Evolutionary conservation across 1,140 invertebrate genomes (phyloP).

Genomic region (Halictus rubicundus): DNA sequence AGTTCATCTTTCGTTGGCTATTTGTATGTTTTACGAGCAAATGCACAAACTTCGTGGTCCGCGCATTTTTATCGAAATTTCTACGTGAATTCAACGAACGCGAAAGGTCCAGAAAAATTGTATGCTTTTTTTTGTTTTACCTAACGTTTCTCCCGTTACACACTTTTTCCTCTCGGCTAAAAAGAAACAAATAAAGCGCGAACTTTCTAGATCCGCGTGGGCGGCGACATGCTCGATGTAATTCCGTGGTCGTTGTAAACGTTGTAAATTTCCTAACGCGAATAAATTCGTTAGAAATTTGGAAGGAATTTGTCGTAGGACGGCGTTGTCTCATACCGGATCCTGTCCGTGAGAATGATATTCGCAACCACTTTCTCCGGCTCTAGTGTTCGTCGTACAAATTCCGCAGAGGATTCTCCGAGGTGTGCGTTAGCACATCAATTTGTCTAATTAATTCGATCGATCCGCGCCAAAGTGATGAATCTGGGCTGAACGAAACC

Average conservation of each 20-base stretch:
- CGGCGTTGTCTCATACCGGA: background rate
- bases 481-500: background rate
- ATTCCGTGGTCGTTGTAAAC: background rate
- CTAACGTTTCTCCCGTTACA: too few species aligned
- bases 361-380: conserved; percentile 5
- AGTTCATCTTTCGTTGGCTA: too few species aligned
- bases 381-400: background rate
- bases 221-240: background rate
- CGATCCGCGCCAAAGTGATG: background rate
- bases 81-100: too few species aligned
- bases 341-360: background rate
- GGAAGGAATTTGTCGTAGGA: background rate
- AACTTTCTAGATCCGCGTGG: conserved; percentile 9
- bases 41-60: too few species aligned
- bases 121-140: too few species aligned
- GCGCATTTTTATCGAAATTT: too few species aligned
- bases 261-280: background rate
- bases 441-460: conserved; percentile 21
- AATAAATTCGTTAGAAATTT: conserved; percentile 14
- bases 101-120: too few species aligned
- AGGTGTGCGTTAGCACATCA: background rate
- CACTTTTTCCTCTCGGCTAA: too few species aligned
- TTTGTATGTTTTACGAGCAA: too few species aligned
- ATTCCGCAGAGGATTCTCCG: background rate
- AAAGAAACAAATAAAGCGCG: background rate